Percentiles rank a stretch among this genome's conserved stretches.
Evolutionary conservation across 2,113 vertebrate genomes (phyloP).

Genomic region (Megaleporinus macrocephalus): DNA sequence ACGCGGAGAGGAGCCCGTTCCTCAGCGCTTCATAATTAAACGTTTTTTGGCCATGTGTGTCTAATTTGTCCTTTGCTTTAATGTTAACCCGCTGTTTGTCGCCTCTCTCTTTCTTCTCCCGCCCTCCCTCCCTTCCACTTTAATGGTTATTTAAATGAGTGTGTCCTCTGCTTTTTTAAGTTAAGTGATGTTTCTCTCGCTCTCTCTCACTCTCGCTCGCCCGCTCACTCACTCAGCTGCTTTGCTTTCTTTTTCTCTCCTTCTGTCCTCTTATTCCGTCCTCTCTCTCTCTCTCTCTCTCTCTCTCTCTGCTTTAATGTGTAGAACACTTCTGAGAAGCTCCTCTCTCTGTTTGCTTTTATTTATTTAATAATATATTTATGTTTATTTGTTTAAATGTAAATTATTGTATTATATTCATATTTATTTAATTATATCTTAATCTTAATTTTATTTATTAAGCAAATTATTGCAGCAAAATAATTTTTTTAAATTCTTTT

Average conservation of each 20-base stretch:
- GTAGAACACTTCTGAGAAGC: neutral
- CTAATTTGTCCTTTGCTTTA: slow-evolving; percentile 56
- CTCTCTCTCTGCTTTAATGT: neutral
- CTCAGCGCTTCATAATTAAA: slow-evolving; percentile 53
- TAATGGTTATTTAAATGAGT: slow-evolving; percentile 18
- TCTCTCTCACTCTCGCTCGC: neutral
- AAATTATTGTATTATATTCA: too few species aligned
- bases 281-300: neutral
- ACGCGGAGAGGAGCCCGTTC: slow-evolving; percentile 31
- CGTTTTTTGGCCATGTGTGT: slow-evolving; percentile 27
- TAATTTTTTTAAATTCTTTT: too few species aligned
- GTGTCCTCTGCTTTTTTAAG: slow-evolving; percentile 30
- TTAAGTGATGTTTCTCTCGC: slow-evolving; percentile 26
- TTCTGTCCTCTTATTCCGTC: too few species aligned
- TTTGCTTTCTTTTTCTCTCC: too few species aligned
- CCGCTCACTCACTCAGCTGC: too few species aligned
- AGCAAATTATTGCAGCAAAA: too few species aligned
- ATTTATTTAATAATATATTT: too few species aligned
- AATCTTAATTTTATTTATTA: too few species aligned
- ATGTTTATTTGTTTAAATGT: too few species aligned
- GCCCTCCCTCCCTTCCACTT: neutral
- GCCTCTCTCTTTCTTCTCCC: slow-evolving; percentile 12
- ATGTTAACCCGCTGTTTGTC: slow-evolving; percentile 34
- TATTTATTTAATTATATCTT: too few species aligned
- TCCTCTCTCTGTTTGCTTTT: too few species aligned